Conservation (phyloP, 2,888 invertebrate genomes). For the Coenonympha arcania region DNA sequence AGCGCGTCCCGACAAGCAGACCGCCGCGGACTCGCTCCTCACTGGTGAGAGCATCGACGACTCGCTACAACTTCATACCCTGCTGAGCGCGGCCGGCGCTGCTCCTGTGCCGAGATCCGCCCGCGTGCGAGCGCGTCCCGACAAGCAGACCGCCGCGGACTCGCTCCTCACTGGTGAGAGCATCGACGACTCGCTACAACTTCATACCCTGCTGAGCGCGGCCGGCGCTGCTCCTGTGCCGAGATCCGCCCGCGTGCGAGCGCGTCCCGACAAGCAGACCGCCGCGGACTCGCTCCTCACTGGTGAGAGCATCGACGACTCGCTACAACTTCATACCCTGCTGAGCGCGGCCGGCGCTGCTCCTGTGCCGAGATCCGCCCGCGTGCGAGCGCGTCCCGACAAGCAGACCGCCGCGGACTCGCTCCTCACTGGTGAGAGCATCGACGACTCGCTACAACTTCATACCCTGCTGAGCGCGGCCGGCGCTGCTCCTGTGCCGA, state of each 20-base stretch:
- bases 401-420: constrained; percentile 41
- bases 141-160: constrained; percentile 42
- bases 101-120: constrained; percentile 36
- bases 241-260: constrained; percentile 33
- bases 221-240: constrained; percentile 34
- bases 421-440: constrained; percentile 41
- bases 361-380: constrained; percentile 35
- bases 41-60: constrained; percentile 41
- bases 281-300: constrained; percentile 43
- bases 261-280: constrained; percentile 38
- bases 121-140: constrained; percentile 32
- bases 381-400: constrained; percentile 35
- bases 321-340: constrained; percentile 59
- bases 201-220: constrained; percentile 61
- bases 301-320: constrained; percentile 40
- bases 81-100: constrained; percentile 47
- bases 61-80: constrained; percentile 57
- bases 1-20: constrained; percentile 37
- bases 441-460: constrained; percentile 50
- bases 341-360: constrained; percentile 44
- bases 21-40: constrained; percentile 42
- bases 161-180: constrained; percentile 43
- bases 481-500: constrained; percentile 35
- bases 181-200: constrained; percentile 45
- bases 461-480: constrained; percentile 59